Percentiles rank a stretch among this genome's conserved stretches.
Evolutionary conservation across 2,888 invertebrate species (phyloP).

Genomic region (Alloscopus bannaensis): DNA sequence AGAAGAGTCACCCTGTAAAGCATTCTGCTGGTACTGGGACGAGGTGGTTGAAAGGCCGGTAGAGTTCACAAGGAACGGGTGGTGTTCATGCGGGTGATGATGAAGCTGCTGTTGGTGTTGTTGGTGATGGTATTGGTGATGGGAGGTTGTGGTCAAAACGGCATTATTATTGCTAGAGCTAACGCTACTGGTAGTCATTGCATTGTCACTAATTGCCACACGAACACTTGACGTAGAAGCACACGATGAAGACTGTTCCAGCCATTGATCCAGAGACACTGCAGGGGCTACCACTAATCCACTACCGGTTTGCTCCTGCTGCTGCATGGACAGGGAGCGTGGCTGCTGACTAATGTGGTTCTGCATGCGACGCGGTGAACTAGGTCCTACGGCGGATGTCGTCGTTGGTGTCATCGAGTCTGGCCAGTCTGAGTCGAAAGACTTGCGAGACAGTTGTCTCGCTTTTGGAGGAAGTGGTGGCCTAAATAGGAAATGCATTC

Average conservation of each 20-base stretch:
- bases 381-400: slow-evolving; percentile 49
- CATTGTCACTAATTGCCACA: slow-evolving; percentile 51
- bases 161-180: slow-evolving; percentile 11
- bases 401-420: slow-evolving; percentile 53
- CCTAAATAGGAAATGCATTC: slow-evolving; percentile 31
- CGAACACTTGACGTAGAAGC: slow-evolving; percentile 39
- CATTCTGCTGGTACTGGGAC: slow-evolving; percentile 14
- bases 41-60: slow-evolving; percentile 42
- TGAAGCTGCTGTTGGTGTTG: slow-evolving; percentile 37
- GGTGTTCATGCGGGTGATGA: slow-evolving; percentile 37
- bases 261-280: slow-evolving; percentile 69
- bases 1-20: slow-evolving; percentile 35
- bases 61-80: slow-evolving; percentile 45
- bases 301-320: slow-evolving; percentile 6
- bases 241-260: slow-evolving; percentile 67
- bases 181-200: slow-evolving; percentile 21
- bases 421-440: slow-evolving; percentile 70
- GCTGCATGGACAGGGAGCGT: background rate
- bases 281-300: slow-evolving; percentile 48
- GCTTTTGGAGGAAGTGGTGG: slow-evolving; percentile 72
- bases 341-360: slow-evolving; percentile 12
- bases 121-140: slow-evolving; percentile 43
- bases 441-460: slow-evolving; percentile 69
- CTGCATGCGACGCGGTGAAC: slow-evolving; percentile 39
- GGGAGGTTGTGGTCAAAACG: slow-evolving; percentile 16